Base-by-base conservation (phyloP, 30 jellyfish, hydroid and myxozoan species). In the Clytia hemisphaerica region DNA sequence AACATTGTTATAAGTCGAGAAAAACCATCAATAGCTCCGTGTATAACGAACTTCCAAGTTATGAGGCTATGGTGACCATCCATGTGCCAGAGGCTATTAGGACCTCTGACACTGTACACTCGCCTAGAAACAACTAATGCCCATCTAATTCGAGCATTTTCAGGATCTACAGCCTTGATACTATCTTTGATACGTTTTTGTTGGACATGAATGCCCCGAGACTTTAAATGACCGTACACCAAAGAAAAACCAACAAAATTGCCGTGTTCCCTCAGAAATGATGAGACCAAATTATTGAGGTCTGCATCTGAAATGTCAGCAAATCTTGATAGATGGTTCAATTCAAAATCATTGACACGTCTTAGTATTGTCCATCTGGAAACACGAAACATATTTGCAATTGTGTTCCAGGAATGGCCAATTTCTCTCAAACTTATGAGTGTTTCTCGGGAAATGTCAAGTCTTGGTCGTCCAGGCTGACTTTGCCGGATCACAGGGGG, bases 21-120 rank as follows among this genome's bases (percentile, higher is more conserved):
- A 53, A 72, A 72, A 35, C 83, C 83, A 72, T 72, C 83, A 53
- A 72, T 72, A 21, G 71, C 67, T 38, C 83, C 83, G 57, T 72
- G 83, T 53, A 72, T 72, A 38, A 72, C 83, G 26, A 72, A 38
- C 30, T 65, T 65, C 83, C 83, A 54, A 32, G 71, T 53, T 63
- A 72, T 65, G 38, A 72, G 61, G 68, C 71, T n/a, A n/a, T n/a
- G n/a, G n/a, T n/a, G n/a, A n/a, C n/a, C n/a, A n/a, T n/a, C n/a
- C n/a, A n/a, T n/a, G 57, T 72, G 83, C 83, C 75, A 72, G 32
- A 54, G 83, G 37, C 71, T 38, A 55, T 55, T 53, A 9, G 76
- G 83, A 18, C 83, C 67, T 22, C 61, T 45, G 61, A 72, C 75
- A 28, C 59, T 44, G 45, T 72, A 72, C 45, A 22, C 58, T 50